Percentiles rank a stretch among this genome's conserved stretches.
Evolutionary conservation across 2,888 invertebrate species (phyloP).

Genomic region (Prenolepis imparis): DNA sequence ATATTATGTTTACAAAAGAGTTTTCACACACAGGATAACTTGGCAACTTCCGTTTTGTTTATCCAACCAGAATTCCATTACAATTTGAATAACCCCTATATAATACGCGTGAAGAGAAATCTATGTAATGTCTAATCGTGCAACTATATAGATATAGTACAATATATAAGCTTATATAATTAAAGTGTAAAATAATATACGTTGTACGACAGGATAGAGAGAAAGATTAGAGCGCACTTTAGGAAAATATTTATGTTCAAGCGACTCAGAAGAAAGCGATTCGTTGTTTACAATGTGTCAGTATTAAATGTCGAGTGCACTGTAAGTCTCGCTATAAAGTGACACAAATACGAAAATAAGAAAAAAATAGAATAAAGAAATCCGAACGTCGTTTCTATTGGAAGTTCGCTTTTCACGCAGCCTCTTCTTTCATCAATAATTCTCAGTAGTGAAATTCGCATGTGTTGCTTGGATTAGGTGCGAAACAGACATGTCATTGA

Average conservation of each 20-base stretch:
- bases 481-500: slow-evolving; percentile 30
- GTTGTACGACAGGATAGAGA: slow-evolving; percentile 51
- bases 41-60: slow-evolving; percentile 2
- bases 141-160: slow-evolving; percentile 56
- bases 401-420: background rate
- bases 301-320: slow-evolving; percentile 53
- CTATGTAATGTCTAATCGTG: slow-evolving; percentile 67
- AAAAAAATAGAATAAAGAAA: background rate
- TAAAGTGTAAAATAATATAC: slow-evolving; percentile 27
- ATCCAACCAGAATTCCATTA: background rate
- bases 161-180: slow-evolving; percentile 51
- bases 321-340: slow-evolving; percentile 31
- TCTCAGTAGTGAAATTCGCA: slow-evolving; percentile 64
- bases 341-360: background rate
- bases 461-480: slow-evolving; percentile 24
- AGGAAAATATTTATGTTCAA: slow-evolving; percentile 47
- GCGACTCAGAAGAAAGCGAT: slow-evolving; percentile 39
- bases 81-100: slow-evolving; percentile 60
- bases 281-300: slow-evolving; percentile 43
- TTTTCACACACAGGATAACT: slow-evolving; percentile 6
- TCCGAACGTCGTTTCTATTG: background rate
- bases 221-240: slow-evolving; percentile 36
- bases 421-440: slow-evolving; percentile 24
- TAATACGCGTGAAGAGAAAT: slow-evolving; percentile 16
- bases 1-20: background rate